Evolutionary conservation across 2,797 vertebrate genomes (phyloP), one percentile per base, ranked within the genome.

Genomic region (Gephyroberyx darwinii): DNA sequence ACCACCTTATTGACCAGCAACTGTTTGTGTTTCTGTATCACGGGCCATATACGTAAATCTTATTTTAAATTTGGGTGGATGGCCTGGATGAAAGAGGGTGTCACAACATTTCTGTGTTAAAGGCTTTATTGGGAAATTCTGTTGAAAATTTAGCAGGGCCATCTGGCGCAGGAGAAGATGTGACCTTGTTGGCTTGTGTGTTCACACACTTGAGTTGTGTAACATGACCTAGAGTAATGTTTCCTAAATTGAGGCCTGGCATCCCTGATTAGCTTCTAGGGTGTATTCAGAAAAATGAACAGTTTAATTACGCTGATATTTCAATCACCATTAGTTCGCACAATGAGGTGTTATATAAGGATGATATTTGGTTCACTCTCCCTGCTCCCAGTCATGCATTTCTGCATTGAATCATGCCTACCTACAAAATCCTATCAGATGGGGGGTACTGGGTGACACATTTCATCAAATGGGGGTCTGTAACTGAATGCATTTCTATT

Each of bases 1-100:
- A 80, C 54, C 56, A 78, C 54, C 58, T 65, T 66, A 81, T 69
- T 80, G 81, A 80, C 65, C 56, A n/a, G 53, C 30, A 71, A 43
- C 35, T 12, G 53, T 79, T 81, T 71, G 19, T 65, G 41, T 71
- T 63, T 60, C 41, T 67, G 45, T 55, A 55, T 71, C 2, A 26
- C 19, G 9, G 26, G 3, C 1, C 5, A 19, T 48, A 56, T 47
- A 45, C 1, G 2, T 26, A 4, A 14, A 16, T 56, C 31, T 35
- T 41, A 52, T 60, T 65, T 57, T 37, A 64, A 16, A n/a, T 48
- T 22, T 31, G 31, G 20, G 19, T 54, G 10, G 5, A 59, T 50
- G 30, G 5, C 4, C 8, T 17, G 26, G 41, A 30, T 33, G 50
- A 56, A 17, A 39, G 45, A 62, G 22, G 17, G 48, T 63, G 37